Base-by-base conservation (phyloP, 2,888 invertebrate species). In the Ophion slaviceki region DNA sequence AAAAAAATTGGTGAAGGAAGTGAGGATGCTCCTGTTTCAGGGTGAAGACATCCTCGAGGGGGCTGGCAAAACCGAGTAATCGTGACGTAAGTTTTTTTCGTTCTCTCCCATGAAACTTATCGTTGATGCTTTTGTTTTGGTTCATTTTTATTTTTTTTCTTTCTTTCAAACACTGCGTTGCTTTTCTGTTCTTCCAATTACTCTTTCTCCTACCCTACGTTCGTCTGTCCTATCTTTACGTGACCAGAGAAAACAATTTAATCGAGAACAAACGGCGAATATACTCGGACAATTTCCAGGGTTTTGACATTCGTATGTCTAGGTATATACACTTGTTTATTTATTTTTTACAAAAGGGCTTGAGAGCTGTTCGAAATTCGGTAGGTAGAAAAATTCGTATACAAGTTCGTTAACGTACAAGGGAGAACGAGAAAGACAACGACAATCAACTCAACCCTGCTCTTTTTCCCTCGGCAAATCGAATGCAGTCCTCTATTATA, bases 381-480 rank as follows among this genome's bases (percentile, higher is more conserved):
- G 72, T 71, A 59, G 79, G 66, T 77, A 66, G 80, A 74, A 82
- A 86, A 83, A 86, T 83, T 83, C 86, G 86, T 80, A 78, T 64
- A 86, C 76, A 78, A 83, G 86, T 80, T 86, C 83, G 83, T 80
- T 83, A 86, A 86, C 86, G 86, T 83, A 83, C 86, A 80, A 83
- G 85, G 70, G 86, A 82, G 62, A 80, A 84, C 80, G 80, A 80
- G 85, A 59, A 85, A 77, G 67, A 84, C 79, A 84, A 78, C 86
- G 87, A 83, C 80, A 86, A 87, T 84, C 85, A 80, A 85, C 81
- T 85, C 85, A n/a, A 53, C 10, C 66, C 66, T 59, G 24, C 71
- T 47, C 64, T 59, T 70, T 72, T 53, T 70, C 45, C 53, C 68
- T 74, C 61, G 64, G 70, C 72, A 62, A 79, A 79, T 71, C 40